A percentile compares a stretch with the other conserved stretches of the same genome.
Conservation (phyloP, 2,797 vertebrate species). For the Eidolon dupreanum region DNA sequence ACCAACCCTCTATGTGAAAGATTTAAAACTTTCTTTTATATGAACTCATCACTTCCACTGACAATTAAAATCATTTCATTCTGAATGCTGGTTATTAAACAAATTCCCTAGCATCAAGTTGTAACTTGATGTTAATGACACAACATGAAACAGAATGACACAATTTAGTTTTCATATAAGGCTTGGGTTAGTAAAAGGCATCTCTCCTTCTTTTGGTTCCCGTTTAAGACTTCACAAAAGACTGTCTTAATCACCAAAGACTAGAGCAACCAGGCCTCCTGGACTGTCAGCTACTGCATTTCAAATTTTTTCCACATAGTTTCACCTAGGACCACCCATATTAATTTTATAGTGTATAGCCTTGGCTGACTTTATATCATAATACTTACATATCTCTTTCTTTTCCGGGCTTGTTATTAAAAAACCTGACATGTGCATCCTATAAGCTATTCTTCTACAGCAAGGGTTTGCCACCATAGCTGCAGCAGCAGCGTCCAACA, state of each 20-base stretch:
- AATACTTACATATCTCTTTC: neutral
- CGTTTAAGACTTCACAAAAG: neutral
- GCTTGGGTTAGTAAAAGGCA: neutral
- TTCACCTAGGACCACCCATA: neutral
- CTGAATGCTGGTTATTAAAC: neutral
- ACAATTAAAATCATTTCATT: neutral
- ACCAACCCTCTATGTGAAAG: neutral
- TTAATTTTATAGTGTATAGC: rapidly evolving
- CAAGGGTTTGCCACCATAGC: rapidly evolving
- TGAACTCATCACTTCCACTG: neutral
- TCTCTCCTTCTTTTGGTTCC: neutral
- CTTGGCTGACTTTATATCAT: neutral
- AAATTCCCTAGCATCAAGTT: neutral
- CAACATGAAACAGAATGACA: neutral
- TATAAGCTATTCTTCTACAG: neutral
- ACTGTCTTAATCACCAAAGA: neutral
- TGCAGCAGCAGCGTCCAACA: rapidly evolving
- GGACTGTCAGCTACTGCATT: neutral
- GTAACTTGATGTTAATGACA: slow-evolving; percentile 38
- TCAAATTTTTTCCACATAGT: neutral
- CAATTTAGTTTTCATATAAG: neutral
- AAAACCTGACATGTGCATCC: neutral
- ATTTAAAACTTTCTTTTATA: neutral
- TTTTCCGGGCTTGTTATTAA: neutral
- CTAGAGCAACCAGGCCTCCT: too few relatives aligned